Evolutionary conservation across 2,797 vertebrate species (phyloP).

Genomic region (Neomorphus geoffroyi): DNA sequence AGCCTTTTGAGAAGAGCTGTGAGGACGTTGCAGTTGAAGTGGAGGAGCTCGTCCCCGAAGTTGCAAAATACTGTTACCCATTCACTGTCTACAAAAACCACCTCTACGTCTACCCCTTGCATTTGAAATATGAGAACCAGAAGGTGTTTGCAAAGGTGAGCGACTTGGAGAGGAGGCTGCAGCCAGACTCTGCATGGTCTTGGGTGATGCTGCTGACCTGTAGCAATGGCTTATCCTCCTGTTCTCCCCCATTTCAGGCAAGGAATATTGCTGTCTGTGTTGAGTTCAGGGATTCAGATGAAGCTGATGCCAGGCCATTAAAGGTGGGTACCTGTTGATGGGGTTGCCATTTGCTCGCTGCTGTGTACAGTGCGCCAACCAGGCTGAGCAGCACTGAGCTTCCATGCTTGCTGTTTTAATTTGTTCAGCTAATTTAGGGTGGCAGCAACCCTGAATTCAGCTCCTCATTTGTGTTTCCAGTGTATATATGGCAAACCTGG

Average conservation of each 20-base stretch:
- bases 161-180: not conserved
- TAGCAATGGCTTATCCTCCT: not conserved
- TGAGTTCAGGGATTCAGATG: conserved; percentile 94
- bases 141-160: conserved; percentile 95
- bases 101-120: conserved; percentile 90
- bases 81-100: conserved; percentile 95
- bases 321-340: conserved; percentile 79
- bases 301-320: conserved; percentile 81
- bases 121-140: conserved; percentile 96
- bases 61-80: conserved; percentile 92
- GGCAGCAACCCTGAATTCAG: not conserved
- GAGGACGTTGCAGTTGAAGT: conserved; percentile 87
- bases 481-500: conserved; percentile 95
- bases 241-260: conserved; percentile 76
- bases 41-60: conserved; percentile 92
- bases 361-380: not conserved
- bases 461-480: conserved; percentile 75
- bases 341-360: not conserved
- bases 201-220: not conserved
- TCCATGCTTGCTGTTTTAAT: not conserved
- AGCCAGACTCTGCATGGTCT: not conserved
- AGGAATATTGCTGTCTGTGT: conserved; percentile 93
- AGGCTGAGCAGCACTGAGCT: not conserved
- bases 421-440: not conserved
- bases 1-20: conserved; percentile 87